These are phyloP conservation scores for Equus quagga DNA, from an alignment of 2,113 vertebrate genomes.

Conservation along the genomic window DNA sequence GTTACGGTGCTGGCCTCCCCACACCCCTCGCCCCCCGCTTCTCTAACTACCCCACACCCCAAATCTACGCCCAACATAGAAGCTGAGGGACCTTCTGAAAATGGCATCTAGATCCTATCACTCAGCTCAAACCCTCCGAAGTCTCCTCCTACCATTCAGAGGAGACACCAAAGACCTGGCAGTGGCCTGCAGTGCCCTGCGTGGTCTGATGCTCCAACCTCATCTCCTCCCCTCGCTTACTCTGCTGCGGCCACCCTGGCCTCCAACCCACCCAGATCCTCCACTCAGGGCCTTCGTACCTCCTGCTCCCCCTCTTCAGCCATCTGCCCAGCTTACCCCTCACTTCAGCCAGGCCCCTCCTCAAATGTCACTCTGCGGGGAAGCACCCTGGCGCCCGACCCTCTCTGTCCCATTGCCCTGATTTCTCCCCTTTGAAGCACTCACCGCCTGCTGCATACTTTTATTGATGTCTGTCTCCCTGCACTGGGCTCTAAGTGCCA, in stretches of 20 bases:
- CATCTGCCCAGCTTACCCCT: neutral
- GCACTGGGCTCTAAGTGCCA: neutral
- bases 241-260: neutral
- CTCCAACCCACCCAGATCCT: neutral
- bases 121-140: neutral
- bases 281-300: neutral
- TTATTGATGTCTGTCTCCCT: neutral
- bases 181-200: neutral
- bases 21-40: neutral
- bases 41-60: too few relatives aligned
- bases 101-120: neutral
- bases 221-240: too few relatives aligned
- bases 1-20: neutral
- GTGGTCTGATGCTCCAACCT: fast-evolving
- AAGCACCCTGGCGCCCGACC: neutral
- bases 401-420: neutral
- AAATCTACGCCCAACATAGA: neutral
- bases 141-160: too few relatives aligned
- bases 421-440: neutral
- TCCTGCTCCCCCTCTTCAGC: neutral
- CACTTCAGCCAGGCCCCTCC: neutral
- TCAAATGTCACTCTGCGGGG: neutral
- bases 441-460: neutral
- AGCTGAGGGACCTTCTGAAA: neutral
- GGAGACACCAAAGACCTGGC: neutral